phyloP scores from a whole-genome alignment of 2,888 invertebrate species.

The Listrodromus nycthemerus region DNA sequence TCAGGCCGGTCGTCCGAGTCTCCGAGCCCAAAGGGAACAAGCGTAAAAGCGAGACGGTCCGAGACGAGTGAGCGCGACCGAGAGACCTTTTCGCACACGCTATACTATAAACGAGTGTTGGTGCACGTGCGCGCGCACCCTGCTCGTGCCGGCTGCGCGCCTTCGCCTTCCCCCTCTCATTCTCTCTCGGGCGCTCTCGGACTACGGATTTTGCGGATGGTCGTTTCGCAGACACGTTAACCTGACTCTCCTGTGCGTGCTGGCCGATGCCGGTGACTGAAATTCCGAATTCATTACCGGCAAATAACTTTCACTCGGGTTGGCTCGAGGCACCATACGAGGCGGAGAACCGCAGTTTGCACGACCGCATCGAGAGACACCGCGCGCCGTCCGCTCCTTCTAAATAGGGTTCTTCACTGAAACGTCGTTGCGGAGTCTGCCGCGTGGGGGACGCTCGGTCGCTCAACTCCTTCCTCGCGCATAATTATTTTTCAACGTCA shows the following conservation, averaged over 20 bases:
- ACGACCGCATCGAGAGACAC: background rate
- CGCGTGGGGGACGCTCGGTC: background rate
- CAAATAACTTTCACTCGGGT: constrained; percentile 68
- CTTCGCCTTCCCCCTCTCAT: background rate
- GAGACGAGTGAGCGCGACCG: constrained; percentile 27
- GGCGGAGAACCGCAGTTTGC: background rate
- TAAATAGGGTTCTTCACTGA: background rate
- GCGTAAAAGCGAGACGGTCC: constrained; percentile 27
- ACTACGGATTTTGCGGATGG: background rate
- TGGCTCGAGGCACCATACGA: constrained; percentile 43
- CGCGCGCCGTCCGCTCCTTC: background rate
- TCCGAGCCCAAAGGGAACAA: constrained; percentile 11
- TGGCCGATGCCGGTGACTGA: constrained; percentile 54
- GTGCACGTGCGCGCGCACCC: constrained; percentile 46
- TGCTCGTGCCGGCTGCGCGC: background rate
- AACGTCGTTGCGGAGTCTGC: background rate
- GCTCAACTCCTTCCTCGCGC: constrained; percentile 19
- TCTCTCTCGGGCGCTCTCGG: background rate
- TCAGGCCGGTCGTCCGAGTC: background rate
- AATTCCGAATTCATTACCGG: constrained; percentile 67
- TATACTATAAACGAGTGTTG: constrained; percentile 64
- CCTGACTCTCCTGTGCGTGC: background rate
- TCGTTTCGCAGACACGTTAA: background rate
- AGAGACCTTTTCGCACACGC: constrained; percentile 46
- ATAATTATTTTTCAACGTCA: constrained; percentile 22